Evolutionary conservation across 2,113 vertebrate genomes (phyloP).

Genomic region (Thunnus maccoyii): DNA sequence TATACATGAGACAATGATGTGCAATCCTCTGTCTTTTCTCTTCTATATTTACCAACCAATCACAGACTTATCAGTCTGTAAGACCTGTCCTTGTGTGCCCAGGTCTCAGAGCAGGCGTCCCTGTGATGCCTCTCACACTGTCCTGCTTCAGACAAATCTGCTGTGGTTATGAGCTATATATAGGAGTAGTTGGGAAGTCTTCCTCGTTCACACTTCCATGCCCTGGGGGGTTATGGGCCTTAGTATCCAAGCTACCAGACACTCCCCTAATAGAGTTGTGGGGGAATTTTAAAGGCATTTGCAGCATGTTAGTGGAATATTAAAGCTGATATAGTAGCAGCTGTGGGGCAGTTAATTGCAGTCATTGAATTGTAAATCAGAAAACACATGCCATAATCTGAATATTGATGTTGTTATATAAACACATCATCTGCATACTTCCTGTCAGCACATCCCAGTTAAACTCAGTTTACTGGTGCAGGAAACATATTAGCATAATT

Average conservation of each 20-base stretch:
- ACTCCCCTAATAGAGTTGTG: constrained; percentile 42
- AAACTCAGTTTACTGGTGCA: background rate
- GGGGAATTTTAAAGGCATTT: constrained; percentile 35
- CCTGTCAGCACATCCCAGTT: constrained; percentile 6
- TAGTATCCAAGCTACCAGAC: constrained; percentile 19
- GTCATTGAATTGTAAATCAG: constrained; percentile 19
- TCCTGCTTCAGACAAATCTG: constrained; percentile 26
- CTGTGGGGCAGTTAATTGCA: constrained; percentile 11
- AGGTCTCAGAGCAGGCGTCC: constrained; percentile 43
- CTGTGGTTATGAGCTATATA: constrained; percentile 56
- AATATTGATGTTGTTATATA: constrained; percentile 28
- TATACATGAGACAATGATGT: constrained; percentile 56
- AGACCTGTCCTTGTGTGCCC: constrained; percentile 69
- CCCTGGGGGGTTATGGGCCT: constrained; percentile 17
- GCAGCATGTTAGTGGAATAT: constrained; percentile 19
- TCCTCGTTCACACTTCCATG: constrained; percentile 61
- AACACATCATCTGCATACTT: constrained; percentile 9
- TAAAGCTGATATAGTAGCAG: constrained; percentile 9
- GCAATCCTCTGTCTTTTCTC: constrained; percentile 61
- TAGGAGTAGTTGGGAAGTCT: constrained; percentile 60
- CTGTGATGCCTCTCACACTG: constrained; percentile 22
- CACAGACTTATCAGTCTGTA: constrained; percentile 36
- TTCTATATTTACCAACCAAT: constrained; percentile 78
- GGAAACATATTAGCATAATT: constrained; percentile 3
- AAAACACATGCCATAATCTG: constrained; percentile 15